Conservation (phyloP, 2,113 vertebrate genomes). For the Pantherophis guttatus region DNA sequence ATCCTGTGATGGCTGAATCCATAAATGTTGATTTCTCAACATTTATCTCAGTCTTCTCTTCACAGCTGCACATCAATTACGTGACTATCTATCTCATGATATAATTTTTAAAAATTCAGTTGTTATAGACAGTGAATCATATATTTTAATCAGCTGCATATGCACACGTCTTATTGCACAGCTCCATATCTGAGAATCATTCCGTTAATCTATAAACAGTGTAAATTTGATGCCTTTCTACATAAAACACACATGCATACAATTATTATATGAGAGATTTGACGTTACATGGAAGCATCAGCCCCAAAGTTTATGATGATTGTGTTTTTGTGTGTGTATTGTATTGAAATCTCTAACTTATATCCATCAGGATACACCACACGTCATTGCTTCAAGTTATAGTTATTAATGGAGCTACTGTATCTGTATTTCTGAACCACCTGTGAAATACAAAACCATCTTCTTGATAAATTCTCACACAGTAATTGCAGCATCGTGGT, state of each 20-base stretch:
- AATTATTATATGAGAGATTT: neutral
- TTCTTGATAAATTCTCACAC: neutral
- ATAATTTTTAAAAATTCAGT: neutral
- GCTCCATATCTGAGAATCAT: neutral
- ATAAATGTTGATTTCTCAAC: constrained; percentile 15
- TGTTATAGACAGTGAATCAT: neutral
- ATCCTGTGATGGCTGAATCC: neutral
- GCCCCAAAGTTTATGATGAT: neutral
- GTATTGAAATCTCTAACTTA: neutral
- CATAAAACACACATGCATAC: neutral
- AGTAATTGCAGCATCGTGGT: neutral
- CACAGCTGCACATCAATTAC: neutral
- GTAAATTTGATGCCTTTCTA: neutral
- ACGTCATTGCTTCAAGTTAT: neutral
- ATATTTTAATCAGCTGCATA: neutral
- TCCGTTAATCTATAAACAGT: neutral
- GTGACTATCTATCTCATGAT: neutral
- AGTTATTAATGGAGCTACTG: neutral
- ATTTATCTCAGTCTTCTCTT: neutral
- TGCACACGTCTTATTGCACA: neutral
- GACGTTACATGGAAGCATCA: neutral
- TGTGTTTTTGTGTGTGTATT: neutral
- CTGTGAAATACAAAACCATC: neutral
- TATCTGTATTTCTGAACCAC: neutral
- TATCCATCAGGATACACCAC: neutral